Base-by-base conservation (phyloP, 2,888 invertebrate species). In the Octonoba sinensis region DNA sequence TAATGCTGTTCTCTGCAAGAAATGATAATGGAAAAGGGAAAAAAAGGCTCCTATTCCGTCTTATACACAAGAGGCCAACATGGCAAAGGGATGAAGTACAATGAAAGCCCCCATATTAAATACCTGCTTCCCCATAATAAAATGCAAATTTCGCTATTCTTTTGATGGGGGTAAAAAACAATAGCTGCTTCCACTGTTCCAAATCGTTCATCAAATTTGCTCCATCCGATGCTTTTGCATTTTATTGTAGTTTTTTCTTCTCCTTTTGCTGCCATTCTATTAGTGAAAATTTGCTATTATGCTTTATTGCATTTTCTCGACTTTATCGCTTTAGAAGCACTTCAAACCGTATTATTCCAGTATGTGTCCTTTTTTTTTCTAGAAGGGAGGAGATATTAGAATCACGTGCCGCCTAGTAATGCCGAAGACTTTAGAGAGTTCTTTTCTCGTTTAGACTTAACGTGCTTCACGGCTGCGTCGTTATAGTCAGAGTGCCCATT, bases 111-210 rank as follows among this genome's bases (percentile, higher is more conserved):
- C 22, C 62, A 82, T 82, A 82, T 82, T 82, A 82, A 82, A 82
- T 82, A 82, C 70, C 74, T 75, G 59, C 27, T 36, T 36, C 46
- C 66, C 47, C 47, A 82, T 82, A 82, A 82, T 82, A 82, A 82
- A 74, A 82, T 82, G 81, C 81, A 82, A 82, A 82, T 82, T 65
- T 62, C 27, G 56, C 69, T 59, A 79, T 79, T 79, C 73, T 56
- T 54, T 27, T 47, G 62, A 76, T 60, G 72, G 78, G 24, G 24
- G 18, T 18, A 60, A 62, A 72, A 78, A 77, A 77, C 77, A 77
- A 77, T 77, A 18, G 72, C 18, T 36, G 8, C 36, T 36, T 36
- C 44, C 59, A 44, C 51, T 24, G 51, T 66, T 73, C 15, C 16
- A 56, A 73, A 60, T 73, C 67, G 79, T 73, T 73, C 47, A 67